Evolutionary conservation across 1,140 invertebrate genomes (phyloP).

Genomic region (Oryctes rhinoceros): DNA sequence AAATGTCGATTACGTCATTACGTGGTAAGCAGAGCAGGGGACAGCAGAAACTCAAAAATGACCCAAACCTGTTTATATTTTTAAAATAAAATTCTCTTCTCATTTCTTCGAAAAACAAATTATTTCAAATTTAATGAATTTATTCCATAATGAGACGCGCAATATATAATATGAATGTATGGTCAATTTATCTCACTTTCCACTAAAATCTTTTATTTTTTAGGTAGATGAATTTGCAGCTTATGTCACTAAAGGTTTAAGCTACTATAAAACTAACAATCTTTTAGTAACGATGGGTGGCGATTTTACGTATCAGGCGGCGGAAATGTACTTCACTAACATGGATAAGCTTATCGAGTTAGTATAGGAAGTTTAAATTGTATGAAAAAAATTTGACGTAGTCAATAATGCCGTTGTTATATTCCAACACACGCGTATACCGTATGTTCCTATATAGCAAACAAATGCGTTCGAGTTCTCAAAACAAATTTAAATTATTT

Average conservation of each 20-base stretch:
- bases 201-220: constrained; percentile 27
- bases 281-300: constrained; percentile 56
- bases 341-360: constrained; percentile 74
- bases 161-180: neutral
- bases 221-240: constrained; percentile 51
- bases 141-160: too few species aligned
- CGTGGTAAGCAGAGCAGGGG: too few species aligned
- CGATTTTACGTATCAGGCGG: constrained; percentile 64
- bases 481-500: too few species aligned
- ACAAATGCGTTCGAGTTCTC: too few species aligned
- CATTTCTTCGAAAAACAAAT: too few species aligned
- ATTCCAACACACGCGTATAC: too few species aligned
- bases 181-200: neutral
- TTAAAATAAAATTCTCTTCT: too few species aligned
- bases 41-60: too few species aligned
- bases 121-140: too few species aligned
- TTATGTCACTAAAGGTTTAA: constrained; percentile 44
- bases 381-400: neutral
- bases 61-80: too few species aligned
- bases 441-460: too few species aligned
- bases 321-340: constrained; percentile 72
- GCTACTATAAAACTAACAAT: constrained; percentile 53
- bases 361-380: neutral
- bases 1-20: too few species aligned
- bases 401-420: neutral